These are phyloP conservation scores for Struthidea cinerea DNA, from an alignment of 2,113 vertebrate species.

Conservation along the genomic window DNA sequence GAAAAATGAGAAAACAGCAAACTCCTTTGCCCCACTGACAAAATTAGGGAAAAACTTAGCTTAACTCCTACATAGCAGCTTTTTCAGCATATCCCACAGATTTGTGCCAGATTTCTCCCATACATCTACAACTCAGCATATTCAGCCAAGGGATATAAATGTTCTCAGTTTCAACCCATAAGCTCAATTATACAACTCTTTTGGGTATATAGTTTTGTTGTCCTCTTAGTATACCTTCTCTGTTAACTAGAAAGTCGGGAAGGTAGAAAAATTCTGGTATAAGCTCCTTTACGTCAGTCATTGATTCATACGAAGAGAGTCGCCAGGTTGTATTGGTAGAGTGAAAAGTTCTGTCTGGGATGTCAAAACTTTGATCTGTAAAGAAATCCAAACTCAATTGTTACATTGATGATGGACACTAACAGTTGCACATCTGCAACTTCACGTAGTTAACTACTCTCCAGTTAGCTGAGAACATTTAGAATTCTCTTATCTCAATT, in stretches of 20 bases:
- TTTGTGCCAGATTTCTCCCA: not conserved
- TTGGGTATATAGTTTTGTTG: not conserved
- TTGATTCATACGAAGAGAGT: slow-evolving; percentile 95
- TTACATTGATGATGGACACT: not conserved
- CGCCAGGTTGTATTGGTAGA: slow-evolving; percentile 98
- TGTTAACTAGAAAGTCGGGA: slow-evolving; percentile 95
- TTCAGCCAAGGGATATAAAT: not conserved
- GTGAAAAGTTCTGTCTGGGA: slow-evolving; percentile 97
- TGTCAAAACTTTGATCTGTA: slow-evolving; percentile 99
- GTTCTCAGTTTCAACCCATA: not conserved
- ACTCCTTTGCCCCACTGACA: not conserved
- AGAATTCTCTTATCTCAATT: not conserved
- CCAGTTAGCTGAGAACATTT: not conserved
- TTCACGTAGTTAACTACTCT: not conserved
- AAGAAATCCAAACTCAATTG: slow-evolving; percentile 57
- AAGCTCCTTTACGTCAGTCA: slow-evolving; percentile 98
- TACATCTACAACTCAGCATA: not conserved
- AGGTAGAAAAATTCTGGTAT: slow-evolving; percentile 98
- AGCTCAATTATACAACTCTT: not conserved
- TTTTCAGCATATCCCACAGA: not conserved
- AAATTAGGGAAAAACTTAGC: not conserved
- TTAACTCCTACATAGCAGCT: not conserved
- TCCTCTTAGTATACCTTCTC: slow-evolving; percentile 82
- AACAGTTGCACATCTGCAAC: not conserved
- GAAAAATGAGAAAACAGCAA: not conserved